Evolutionary conservation across 2,797 vertebrate genomes (phyloP).

Genomic region (Intellagama lesueurii): DNA sequence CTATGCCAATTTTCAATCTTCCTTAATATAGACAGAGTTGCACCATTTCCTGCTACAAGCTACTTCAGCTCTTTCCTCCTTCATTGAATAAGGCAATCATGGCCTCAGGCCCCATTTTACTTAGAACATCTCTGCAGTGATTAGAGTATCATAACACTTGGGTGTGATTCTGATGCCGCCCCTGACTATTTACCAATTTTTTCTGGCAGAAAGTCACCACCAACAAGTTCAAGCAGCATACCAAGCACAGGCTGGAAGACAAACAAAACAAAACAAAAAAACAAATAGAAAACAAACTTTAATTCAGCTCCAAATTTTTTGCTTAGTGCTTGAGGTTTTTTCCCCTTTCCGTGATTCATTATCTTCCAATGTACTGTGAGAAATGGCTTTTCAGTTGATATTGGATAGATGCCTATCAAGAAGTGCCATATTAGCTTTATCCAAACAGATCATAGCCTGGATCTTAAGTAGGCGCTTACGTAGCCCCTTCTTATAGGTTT

Average conservation of each 20-base stretch:
- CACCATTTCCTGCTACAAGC: background rate
- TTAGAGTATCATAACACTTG: background rate
- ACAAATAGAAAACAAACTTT: too few relatives aligned
- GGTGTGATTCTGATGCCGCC: background rate
- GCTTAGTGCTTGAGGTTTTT: too few relatives aligned
- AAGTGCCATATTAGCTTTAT: too few relatives aligned
- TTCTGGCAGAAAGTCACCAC: conserved; percentile 25
- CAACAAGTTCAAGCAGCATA: conserved; percentile 1
- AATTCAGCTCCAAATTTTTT: too few relatives aligned
- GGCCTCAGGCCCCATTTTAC: background rate
- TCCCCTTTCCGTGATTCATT: too few relatives aligned
- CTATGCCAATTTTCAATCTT: background rate
- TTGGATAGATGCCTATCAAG: too few relatives aligned
- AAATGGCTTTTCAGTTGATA: too few relatives aligned
- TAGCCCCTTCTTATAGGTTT: too few relatives aligned
- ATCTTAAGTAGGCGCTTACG: too few relatives aligned
- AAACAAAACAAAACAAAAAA: too few relatives aligned
- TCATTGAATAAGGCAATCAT: background rate
- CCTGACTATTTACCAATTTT: conserved; percentile 13
- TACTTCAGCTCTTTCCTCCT: conserved; percentile 1
- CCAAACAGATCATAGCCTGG: too few relatives aligned
- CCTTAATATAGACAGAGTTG: background rate
- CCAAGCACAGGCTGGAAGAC: background rate
- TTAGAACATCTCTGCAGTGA: background rate
- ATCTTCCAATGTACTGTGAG: too few relatives aligned